Base-by-base conservation (phyloP, 2,888 invertebrate genomes). In the Lacanobia wlatinum region DNA sequence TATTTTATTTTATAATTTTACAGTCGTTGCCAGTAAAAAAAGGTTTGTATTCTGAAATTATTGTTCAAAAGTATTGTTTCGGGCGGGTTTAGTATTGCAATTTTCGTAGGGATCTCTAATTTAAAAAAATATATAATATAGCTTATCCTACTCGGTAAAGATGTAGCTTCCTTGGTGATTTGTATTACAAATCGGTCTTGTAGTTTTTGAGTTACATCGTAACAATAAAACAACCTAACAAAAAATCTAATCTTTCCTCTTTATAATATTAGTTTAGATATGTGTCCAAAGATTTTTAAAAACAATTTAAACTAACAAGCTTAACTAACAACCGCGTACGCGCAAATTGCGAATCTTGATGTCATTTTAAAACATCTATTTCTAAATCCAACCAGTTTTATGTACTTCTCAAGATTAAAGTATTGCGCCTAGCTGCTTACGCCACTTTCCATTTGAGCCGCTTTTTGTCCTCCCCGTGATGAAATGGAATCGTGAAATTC, bases 401-500 rank as follows among this genome's bases (percentile, higher is more conserved):
- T 46, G 68, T 63, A 71, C 67, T 67, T 62, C 40, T 72, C 52
- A 52, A 77, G 64, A 73, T 76, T 76, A 73, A 79, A 84, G 53
- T 84, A 73, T 84, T 84, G 70, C 83, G 73, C 62, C 28, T 63
- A 56, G 21, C 56, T 46, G 65, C 78, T 85, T 85, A 76, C 85
- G 83, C 79, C 85, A 86, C 63, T 78, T 63, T 69, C 38, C 70
- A 78, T 84, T 85, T 74, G 68, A 70, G 62, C 60, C 77, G 83
- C 62, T 76, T 80, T 80, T 84, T 84, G 75, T 82, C 61, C 66
- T 73, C 72, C 62, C 62, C 52, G 65, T 80, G 70, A 73, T 68
- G 73, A 80, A 85, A 80, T 58, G n/a, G 58, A 56, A 60, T 76
- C 80, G 78, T 82, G 83, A 86, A 86, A 85, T 80, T 80, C 23